Conservation (phyloP, 2,797 vertebrate species). For the Lepus oiostolus region DNA sequence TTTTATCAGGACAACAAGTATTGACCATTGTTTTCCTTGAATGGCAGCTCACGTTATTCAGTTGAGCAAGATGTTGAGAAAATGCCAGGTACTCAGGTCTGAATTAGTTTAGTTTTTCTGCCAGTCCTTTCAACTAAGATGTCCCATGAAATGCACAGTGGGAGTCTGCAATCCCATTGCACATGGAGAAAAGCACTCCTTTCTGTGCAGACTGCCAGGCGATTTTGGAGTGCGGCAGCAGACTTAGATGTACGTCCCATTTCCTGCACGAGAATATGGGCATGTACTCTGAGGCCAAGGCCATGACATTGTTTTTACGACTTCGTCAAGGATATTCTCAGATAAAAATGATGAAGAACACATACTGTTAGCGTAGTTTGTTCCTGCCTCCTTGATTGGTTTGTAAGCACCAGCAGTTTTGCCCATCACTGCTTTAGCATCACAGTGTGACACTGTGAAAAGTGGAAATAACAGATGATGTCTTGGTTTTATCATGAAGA, state of each 20-base stretch:
- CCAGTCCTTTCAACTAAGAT: conserved; percentile 31
- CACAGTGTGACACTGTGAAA: not conserved
- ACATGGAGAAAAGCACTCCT: not conserved
- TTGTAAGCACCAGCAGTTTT: not conserved
- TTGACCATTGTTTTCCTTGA: conserved; percentile 44
- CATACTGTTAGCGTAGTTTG: not conserved
- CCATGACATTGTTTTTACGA: not conserved
- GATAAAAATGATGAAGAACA: conserved; percentile 39
- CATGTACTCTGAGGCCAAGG: not conserved
- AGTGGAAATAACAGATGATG: not conserved
- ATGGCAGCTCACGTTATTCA: conserved; percentile 51
- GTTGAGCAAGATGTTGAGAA: conserved; percentile 19
- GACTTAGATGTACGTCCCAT: not conserved
- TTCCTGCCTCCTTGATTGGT: not conserved
- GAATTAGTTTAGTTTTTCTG: conserved; percentile 35
- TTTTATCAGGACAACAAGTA: conserved; percentile 30
- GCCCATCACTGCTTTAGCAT: not conserved
- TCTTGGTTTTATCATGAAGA: not conserved
- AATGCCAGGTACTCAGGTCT: conserved; percentile 14
- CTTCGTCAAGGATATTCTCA: not conserved
- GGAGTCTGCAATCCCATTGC: not conserved
- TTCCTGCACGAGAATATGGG: not conserved
- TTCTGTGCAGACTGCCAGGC: not conserved
- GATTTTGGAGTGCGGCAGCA: not conserved
- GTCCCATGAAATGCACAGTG: not conserved